Base-by-base conservation (phyloP, 2,888 invertebrate species). In the Frankliniella intonsa region DNA sequence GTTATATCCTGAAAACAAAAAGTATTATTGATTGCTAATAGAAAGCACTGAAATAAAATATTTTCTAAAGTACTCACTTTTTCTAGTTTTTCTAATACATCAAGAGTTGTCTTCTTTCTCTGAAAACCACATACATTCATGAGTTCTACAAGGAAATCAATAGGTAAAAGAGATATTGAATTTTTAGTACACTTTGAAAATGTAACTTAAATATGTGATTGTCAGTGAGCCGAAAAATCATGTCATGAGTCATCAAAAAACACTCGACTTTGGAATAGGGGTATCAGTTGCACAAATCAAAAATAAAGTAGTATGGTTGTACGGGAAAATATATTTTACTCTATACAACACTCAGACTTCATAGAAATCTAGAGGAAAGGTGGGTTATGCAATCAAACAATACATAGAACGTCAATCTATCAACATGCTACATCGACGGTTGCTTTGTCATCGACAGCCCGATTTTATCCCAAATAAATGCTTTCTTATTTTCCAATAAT, bases 61-160 rank as follows among this genome's bases (percentile, higher is more conserved):
- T 17, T n/a, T 76, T 62, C 76, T 69, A 62, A 51, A 11, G 17
- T 22, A 84, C 86, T 87, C 86, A 89, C 89, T 86, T 91, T 90
- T 88, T 95, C 95, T 83, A 96, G 90, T 83, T 91, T 91, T 86
- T 95, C 95, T 83, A 96, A 89, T 80, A 88, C 85, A 83, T 89
- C 88, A 83, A 88, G 87, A 8, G 90, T 89, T 76, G 90, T 89
- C 85, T 90, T 90, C 86, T 89, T 89, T 86, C 89, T 89, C 89
- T 90, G 69, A 9, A 76, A 25, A 76, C 69, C 22, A 22, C n/a
- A 69, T 11, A 76, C 22, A 62, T 0, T 62, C 17, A 62, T 14
- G 19, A 62, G n/a, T 62, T 14, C 14, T 17, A 55, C 55, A 2
- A 3, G 5, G 2, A 38, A 38, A 55, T 55, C 55, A 55, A 55